A percentile compares a stretch with the other conserved stretches of the same genome.
These are phyloP conservation scores for Sebastes diploproa DNA, from an alignment of 2,797 vertebrate species.

Conservation along the genomic window DNA sequence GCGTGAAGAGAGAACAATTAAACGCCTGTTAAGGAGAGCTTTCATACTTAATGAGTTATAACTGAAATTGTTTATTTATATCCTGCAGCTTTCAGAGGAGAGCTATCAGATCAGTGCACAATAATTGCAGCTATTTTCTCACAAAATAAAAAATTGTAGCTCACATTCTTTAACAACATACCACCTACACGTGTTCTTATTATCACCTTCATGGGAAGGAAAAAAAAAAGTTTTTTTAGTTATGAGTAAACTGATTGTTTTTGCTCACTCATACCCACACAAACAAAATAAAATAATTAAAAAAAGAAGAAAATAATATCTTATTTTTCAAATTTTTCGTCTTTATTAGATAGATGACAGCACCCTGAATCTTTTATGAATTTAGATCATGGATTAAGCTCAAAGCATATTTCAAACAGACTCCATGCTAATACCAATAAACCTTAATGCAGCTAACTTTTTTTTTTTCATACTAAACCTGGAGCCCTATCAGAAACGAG, in stretches of 20 bases:
- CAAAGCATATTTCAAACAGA: neutral
- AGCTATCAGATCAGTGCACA: neutral
- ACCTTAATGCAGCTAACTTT: neutral
- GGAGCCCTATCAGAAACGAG: conserved; percentile 42
- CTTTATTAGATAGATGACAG: neutral
- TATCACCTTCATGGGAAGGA: neutral
- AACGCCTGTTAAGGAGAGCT: neutral
- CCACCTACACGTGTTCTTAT: neutral
- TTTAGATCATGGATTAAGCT: neutral
- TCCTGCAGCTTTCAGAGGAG: neutral
- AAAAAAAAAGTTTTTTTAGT: neutral
- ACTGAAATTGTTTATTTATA: neutral
- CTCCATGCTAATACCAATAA: neutral
- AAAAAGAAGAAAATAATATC: neutral
- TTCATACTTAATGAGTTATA: neutral
- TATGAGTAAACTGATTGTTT: neutral
- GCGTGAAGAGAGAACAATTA: neutral
- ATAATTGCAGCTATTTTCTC: neutral
- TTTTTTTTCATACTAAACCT: conserved; percentile 20
- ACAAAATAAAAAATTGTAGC: neutral
- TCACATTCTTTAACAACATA: neutral
- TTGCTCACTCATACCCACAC: neutral
- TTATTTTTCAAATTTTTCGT: neutral
- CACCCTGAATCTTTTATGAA: neutral
- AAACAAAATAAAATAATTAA: too few species aligned